Base-by-base conservation (phyloP, 2,797 vertebrate genomes). In the Amblyopsis hoosieri region DNA sequence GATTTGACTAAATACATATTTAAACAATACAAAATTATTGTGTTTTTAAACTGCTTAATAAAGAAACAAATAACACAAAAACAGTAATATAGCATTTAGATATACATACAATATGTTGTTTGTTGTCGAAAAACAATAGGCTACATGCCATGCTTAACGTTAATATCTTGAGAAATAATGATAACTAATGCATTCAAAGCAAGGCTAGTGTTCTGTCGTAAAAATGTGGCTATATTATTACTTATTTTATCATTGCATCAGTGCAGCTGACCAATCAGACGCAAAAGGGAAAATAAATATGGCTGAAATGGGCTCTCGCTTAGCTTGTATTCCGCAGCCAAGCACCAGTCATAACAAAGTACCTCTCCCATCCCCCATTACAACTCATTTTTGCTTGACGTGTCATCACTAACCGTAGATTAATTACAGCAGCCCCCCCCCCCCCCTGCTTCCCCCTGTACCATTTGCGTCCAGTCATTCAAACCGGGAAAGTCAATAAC, bases 401-500 rank as follows among this genome's bases (percentile, higher is more conserved):
- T 88, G 93, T 90, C 94, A 92, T 77, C 91, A 91, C 91, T 88
- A 83, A 86, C 83, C 74, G 60, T 87, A 83, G 91, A 91, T 94
- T 93, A 93, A 92, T 91, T 76, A 90, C 90, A 83, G 93, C 93
- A 94, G 92, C 75, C 90, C 93, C 91, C 91, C 83, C 71, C 86
- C 71, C 91, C 90, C 69, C 92, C 89, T 91, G 91, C 92, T 9
- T 1, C 15, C 50, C 50, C 14, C 51, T 9, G 2, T 15, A 14
- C 5, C 17, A 17, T 23, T 42, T 14, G n/a, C 15, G 92, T 93
- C 93, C 95, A 94, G 94, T 96, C 95, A 95, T 95, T 96, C 95
- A 95, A 92, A 93, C 93, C 90, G 91, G 92, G 91, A 93, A 93
- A 95, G 93, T 93, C 95, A 96, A 94, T 93, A 95, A 96, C 95